Base-by-base conservation (phyloP, 2,888 invertebrate genomes). In the Pherbina coryleti region DNA sequence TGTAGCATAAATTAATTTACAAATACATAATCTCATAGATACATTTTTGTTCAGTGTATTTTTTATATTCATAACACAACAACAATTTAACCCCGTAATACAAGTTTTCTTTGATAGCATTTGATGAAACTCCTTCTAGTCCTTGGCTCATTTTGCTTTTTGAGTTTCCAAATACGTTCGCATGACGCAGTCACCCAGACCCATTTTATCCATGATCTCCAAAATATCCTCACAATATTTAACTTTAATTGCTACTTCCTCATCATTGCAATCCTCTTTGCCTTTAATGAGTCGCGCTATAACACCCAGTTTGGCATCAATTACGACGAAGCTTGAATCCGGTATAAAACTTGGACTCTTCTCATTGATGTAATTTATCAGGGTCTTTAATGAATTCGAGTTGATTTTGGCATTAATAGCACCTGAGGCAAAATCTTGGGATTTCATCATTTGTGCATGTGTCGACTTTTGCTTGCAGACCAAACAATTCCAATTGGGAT, bases 401-500 rank as follows among this genome's bases (percentile, higher is more conserved):
- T 87, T 85, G 64, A 82, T 82, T 83, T 89, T 90, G 53, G 88
- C 86, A 75, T 87, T 89, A n/a, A 90, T 85, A n/a, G 87, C 85
- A 2, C 88, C 87, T 4, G 85, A 83, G 37, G 88, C 88, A 37
- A 89, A 87, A 77, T 89, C 88, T 82, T 89, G 88, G 3, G 87
- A 84, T 79, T 89, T 90, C 34, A 84, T 82, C 85, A 88, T 87
- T 82, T 89, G 87, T 9, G 84, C 84, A 73, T 88, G 85, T 55
- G 86, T 83, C 0, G 88, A 87, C 64, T 87, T 87, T 70, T 88
- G 85, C 70, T 87, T 91, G 86, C 95, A 95, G 82, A 90, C 91
- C 82, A 92, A 90, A 85, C 95, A 95, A 81, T 91, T 91, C 94
- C 94, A 95, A 2, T 90, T 86, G 0, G 94, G 92, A 9, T 89